Base-by-base conservation (phyloP, 2,797 vertebrate species). In the Prunella strophiata region DNA sequence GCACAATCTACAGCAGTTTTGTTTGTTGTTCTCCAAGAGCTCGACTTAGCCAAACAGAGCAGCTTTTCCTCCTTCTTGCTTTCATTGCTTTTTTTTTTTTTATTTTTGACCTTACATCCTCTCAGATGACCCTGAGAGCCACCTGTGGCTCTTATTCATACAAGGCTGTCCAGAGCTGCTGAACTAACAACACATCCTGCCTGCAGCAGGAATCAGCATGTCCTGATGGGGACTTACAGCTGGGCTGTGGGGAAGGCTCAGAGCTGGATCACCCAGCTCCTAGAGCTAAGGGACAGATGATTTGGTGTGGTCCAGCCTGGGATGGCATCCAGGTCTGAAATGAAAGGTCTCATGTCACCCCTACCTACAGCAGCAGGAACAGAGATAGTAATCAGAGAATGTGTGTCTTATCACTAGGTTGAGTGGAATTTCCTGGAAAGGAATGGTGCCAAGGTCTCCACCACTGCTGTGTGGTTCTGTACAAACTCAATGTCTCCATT, bases 121-220 rank as follows among this genome's bases (percentile, higher is more conserved):
- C 81, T 51, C 0, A 1, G 50, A n/a, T 86, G 76, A 93, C 75
- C 89, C 91, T 55, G 83, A 70, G 65, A 78, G 21, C 75, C 85
- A 94, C 93, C 82, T 94, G 93, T 85, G 85, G 58, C 70, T 93
- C 38, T 75, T 88, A 63, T 14, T 87, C 74, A 79, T 45, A 43
- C 61, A 72, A 61, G 51, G 76, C 72, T 80, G 45, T 85, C 72
- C 84, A 91, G 81, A 79, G 58, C 36, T 85, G 82, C 50, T 80
- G 71, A 80, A 54, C 43, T 52, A 48, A 48, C 74, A 93, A 18
- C 91, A 80, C 54, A 67, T 57, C 55, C 81, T 91, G 61, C 65
- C 65, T 4, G 0, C 77, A 74, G 47, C 91, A 92, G 89, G 65
- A 89, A 47, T 85, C 50, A 71, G 23, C 1, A 0, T 57, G 30